phyloP scores from a whole-genome alignment of 2,797 vertebrate species.

The Micropoecilia bifurca region DNA sequence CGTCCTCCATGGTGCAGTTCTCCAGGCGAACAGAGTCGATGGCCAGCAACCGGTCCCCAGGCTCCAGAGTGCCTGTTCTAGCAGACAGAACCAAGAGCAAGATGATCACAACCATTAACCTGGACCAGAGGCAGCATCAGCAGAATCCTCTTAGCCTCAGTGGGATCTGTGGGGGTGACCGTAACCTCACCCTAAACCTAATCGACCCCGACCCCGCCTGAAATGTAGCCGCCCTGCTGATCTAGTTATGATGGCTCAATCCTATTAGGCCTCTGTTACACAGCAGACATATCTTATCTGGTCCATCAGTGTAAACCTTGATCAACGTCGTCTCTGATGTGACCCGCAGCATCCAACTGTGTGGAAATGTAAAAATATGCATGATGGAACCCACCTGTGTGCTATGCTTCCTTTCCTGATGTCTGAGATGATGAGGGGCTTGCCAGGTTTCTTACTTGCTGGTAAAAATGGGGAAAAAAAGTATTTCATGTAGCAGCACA shows the following conservation, averaged over 20 bases:
- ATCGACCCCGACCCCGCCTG: constrained; percentile 61
- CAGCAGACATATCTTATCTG: constrained; percentile 42
- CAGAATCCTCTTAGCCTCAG: constrained; percentile 67
- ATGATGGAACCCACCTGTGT: constrained; percentile 86
- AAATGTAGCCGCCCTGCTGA: constrained; percentile 64
- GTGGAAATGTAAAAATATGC: background rate
- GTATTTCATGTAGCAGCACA: background rate
- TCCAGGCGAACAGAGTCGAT: constrained; percentile 97
- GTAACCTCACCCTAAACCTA: constrained; percentile 63
- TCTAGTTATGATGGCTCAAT: constrained; percentile 69
- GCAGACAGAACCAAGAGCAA: constrained; percentile 30
- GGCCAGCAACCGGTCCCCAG: constrained; percentile 94
- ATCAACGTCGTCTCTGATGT: background rate
- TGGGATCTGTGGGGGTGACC: constrained; percentile 59
- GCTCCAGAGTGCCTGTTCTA: constrained; percentile 97
- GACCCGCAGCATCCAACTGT: background rate
- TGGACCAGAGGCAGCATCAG: constrained; percentile 31
- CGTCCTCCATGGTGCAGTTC: constrained; percentile 95
- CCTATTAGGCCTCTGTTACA: constrained; percentile 64
- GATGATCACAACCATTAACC: constrained; percentile 43
- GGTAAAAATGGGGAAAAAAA: constrained; percentile 54
- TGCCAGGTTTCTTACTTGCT: constrained; percentile 93
- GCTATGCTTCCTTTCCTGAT: constrained; percentile 97
- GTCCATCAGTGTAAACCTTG: constrained; percentile 17
- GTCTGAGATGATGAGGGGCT: constrained; percentile 97